phyloP scores from a whole-genome alignment of 2,113 vertebrate species.

The Myotis davidii region DNA sequence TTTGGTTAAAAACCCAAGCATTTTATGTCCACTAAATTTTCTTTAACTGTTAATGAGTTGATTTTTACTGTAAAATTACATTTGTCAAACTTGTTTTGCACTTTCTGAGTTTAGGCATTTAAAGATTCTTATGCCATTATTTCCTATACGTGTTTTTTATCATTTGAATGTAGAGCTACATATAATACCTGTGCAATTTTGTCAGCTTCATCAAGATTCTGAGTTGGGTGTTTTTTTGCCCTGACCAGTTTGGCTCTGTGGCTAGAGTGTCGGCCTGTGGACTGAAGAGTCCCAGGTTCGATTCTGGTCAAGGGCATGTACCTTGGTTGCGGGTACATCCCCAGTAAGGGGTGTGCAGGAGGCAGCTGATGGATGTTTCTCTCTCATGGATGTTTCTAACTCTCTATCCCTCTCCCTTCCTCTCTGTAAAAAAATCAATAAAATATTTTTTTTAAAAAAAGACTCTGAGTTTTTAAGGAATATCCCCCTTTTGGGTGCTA shows the following conservation, averaged over 20 bases:
- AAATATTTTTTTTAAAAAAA: background rate
- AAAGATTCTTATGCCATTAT: background rate
- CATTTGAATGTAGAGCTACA: slow-evolving; percentile 12
- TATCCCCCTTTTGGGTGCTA: background rate
- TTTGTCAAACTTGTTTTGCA: background rate
- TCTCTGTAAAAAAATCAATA: no score
- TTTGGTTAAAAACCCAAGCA: slow-evolving; percentile 38
- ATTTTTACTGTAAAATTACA: background rate
- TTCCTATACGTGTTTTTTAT: background rate
- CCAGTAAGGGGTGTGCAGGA: no score
- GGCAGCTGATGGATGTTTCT: no score
- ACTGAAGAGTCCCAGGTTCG: no score
- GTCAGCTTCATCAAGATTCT: background rate
- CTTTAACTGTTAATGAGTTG: background rate
- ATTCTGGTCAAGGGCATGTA: no score
- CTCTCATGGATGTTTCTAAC: no score
- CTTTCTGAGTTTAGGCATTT: background rate
- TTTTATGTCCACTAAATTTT: background rate
- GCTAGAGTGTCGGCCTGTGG: no score
- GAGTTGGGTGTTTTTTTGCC: background rate
- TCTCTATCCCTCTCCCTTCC: no score
- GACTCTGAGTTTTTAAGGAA: slow-evolving; percentile 36
- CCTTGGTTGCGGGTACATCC: no score
- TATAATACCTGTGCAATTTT: slow-evolving; percentile 12
- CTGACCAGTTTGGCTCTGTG: no score